phyloP scores from a whole-genome alignment of 92 coral and sea anemone genomes.

The Porites lobata region DNA sequence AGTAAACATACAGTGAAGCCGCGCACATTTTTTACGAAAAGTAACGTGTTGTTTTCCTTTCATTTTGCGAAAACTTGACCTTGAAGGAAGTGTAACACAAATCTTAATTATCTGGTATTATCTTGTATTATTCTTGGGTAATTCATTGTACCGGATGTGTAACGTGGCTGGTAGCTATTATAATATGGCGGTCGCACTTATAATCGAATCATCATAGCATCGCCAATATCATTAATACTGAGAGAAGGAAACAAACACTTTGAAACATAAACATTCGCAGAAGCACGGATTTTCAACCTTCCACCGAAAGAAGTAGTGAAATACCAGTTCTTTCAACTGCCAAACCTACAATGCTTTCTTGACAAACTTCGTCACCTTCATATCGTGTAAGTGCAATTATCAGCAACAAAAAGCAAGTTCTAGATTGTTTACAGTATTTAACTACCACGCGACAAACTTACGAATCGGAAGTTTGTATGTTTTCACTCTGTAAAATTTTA shows the following conservation, averaged over 20 bases:
- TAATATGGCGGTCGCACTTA: not conserved
- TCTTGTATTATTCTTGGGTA: not conserved
- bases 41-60: not conserved
- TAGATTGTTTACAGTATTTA: not conserved
- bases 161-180: not conserved
- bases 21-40: not conserved
- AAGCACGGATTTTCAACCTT: not conserved
- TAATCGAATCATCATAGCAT: not conserved
- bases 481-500: conserved; percentile 12
- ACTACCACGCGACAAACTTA: conserved; percentile 31
- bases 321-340: not conserved
- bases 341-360: not conserved
- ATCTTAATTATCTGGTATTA: not conserved
- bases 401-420: too few species aligned
- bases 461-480: conserved; percentile 29
- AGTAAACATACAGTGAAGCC: not conserved
- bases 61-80: not conserved
- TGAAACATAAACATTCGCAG: conserved; percentile 21
- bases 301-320: not conserved
- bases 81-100: not conserved
- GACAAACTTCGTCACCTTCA: conserved; percentile 1
- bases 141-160: not conserved
- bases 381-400: too few species aligned
- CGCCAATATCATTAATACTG: conserved; percentile 11
- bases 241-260: conserved; percentile 30